phyloP scores from a whole-genome alignment of 2,113 vertebrate species.

The Anolis carolinensis region DNA sequence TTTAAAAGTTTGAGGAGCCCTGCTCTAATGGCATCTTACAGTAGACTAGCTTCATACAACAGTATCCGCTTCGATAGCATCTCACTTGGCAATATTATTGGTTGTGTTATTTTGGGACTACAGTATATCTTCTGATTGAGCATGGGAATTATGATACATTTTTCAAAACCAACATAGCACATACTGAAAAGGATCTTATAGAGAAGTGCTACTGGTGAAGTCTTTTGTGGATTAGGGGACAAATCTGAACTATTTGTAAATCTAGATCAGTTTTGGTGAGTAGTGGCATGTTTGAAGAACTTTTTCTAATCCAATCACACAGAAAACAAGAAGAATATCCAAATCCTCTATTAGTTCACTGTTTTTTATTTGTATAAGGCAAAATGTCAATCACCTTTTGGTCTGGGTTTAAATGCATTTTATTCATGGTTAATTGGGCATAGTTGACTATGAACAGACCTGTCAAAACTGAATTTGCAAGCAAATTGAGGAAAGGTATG shows the following conservation, averaged over 20 bases:
- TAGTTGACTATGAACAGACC: not conserved
- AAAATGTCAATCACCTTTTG: not conserved
- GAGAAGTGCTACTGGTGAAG: not conserved
- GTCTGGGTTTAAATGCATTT: not conserved
- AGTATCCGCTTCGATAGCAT: too few relatives aligned
- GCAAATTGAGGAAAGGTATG: not conserved
- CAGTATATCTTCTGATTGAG: too few relatives aligned
- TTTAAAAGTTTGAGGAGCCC: too few relatives aligned
- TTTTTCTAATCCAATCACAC: not conserved
- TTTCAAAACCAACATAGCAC: not conserved
- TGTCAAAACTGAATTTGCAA: not conserved
- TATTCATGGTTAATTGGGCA: not conserved
- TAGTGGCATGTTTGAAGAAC: not conserved
- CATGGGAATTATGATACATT: too few relatives aligned
- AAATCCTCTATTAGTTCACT: not conserved
- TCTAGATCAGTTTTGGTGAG: not conserved
- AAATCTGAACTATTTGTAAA: not conserved
- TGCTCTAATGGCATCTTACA: too few relatives aligned
- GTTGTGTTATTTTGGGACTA: too few relatives aligned
- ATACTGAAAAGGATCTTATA: not conserved
- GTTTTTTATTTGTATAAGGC: not conserved
- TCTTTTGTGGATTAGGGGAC: not conserved
- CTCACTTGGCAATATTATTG: too few relatives aligned
- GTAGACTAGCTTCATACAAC: too few relatives aligned
- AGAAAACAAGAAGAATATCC: not conserved